Evolutionary conservation across 2,113 vertebrate genomes (phyloP), one percentile per base, ranked within the genome.

Genomic region (Sylvia atricapilla): DNA sequence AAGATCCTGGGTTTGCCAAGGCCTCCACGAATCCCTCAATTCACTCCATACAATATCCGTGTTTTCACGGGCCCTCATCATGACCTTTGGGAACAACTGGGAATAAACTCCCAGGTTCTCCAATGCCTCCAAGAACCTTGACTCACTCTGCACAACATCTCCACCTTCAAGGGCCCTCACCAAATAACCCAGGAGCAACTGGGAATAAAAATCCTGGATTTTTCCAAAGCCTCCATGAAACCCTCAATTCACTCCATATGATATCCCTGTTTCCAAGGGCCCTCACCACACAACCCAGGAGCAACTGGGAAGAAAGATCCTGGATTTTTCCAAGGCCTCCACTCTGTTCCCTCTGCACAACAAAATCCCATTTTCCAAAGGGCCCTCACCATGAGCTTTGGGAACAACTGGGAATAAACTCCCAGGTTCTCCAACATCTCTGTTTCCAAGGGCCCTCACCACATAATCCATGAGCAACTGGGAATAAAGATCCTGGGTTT

Each of bases 401-500:
- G 21, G 63, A 66, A 12, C 30, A 66, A 13, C 6, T 10, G 62
- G 50, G 31, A 73, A 33, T 11, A 43, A 73, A 2, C 1, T 11
- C 17, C 43, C 9, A 4, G 3, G 0, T 47, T 89, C 43, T 28
- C 6, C 25, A 59, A 46, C 46, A 46, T 46, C 46, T 46, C 33
- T 21, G 6, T 15, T 64, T 27, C 30, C n/a, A 56, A 30, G 2
- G 23, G 10, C 31, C 75, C 22, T 47, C 22, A 20, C 13, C 62
- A 41, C 3, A 0, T 5, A 10, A 43, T 19, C 37, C n/a, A 47
- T 2, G 4, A 70, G 10, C 39, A 41, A 75, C 0, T 6, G 11
- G 23, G 67, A 74, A 25, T 30, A 33, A 59, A 60, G 5, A 41
- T 7, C 66, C 35, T 1, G 2, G 43, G 0, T 55, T 73, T 73